Conservation (phyloP, 1,140 invertebrate genomes). For the Bombus superbus region DNA sequence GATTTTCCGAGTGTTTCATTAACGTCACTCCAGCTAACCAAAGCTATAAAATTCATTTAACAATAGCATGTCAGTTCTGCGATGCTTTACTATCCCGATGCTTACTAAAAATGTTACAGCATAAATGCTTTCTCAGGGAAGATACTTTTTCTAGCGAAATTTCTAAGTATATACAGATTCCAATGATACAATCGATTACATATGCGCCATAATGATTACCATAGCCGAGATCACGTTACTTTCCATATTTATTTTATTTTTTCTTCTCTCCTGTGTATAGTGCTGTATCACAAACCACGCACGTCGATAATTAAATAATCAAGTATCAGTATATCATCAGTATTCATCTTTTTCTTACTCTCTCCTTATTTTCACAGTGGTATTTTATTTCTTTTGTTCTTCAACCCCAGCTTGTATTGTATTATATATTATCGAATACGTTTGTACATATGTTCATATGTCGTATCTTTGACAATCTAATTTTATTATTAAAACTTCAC, state of each 20-base stretch:
- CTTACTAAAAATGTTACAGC: background rate
- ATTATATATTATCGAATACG: background rate
- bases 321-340: background rate
- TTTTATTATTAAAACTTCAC: background rate
- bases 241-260: background rate
- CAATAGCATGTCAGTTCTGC: background rate
- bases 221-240: background rate
- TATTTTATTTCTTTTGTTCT: background rate
- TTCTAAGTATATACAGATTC: background rate
- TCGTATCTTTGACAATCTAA: background rate
- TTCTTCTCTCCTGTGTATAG: background rate
- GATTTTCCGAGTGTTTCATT: background rate
- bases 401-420: background rate
- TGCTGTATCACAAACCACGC: background rate
- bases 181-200: background rate
- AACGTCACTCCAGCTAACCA: background rate
- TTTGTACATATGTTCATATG: background rate
- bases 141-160: background rate
- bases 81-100: background rate
- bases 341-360: background rate
- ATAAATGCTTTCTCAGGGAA: background rate
- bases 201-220: too few species aligned
- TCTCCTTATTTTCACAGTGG: background rate
- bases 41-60: background rate
- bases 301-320: background rate